A percentile compares a stretch with the other conserved stretches of the same genome.
phyloP scores from a whole-genome alignment of 2,797 vertebrate genomes.

The Sebastolobus alascanus region DNA sequence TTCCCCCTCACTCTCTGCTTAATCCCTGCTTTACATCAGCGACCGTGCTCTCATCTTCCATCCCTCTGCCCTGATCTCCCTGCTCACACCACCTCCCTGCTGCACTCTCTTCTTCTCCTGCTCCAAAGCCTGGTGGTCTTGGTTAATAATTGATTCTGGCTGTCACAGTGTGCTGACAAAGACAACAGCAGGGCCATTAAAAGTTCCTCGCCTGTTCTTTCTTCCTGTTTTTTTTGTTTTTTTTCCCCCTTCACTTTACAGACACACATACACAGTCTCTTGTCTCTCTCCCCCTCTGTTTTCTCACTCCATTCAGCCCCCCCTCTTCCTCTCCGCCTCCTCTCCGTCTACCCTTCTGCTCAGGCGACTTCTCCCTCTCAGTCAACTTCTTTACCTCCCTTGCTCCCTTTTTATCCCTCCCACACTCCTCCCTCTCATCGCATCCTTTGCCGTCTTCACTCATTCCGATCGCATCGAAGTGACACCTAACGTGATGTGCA shows the following conservation, averaged over 20 bases:
- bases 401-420: not conserved
- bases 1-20: not conserved
- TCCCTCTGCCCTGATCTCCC: slow-evolving; percentile 37
- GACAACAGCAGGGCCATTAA: slow-evolving; percentile 79
- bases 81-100: slow-evolving; percentile 46
- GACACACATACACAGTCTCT: slow-evolving; percentile 27
- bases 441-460: slow-evolving; percentile 18
- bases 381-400: not conserved
- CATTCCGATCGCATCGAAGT: slow-evolving; percentile 4
- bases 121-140: slow-evolving; percentile 64
- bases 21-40: slow-evolving; percentile 12
- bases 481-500: not conserved
- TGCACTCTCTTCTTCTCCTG: slow-evolving; percentile 48
- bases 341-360: slow-evolving; percentile 31
- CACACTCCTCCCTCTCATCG: not conserved
- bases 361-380: slow-evolving; percentile 20
- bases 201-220: slow-evolving; percentile 67
- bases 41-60: slow-evolving; percentile 5
- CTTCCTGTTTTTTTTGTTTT: slow-evolving; percentile 40
- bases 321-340: slow-evolving; percentile 17
- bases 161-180: slow-evolving; percentile 79
- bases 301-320: slow-evolving; percentile 28
- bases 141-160: slow-evolving; percentile 79
- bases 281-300: slow-evolving; percentile 32
- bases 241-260: slow-evolving; percentile 35